These are phyloP conservation scores for Drosophila melanogaster DNA, from an alignment of 1,140 invertebrate genomes.

Conservation along the genomic window Release_6_plus_ISO1_MT NT_033777.3:9920501-9921000, in stretches of 20 bases:
- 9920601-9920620: too few relatives aligned
- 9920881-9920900: conserved; percentile 38
- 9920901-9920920: conserved; percentile 35
- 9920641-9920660: background rate
- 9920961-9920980: conserved; percentile 83
- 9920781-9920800: conserved; percentile 37
- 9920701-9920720: background rate
- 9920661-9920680: background rate
- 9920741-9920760: too few relatives aligned
- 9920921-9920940: conserved; percentile 57
- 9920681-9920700: too few relatives aligned
- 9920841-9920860: conserved; percentile 15
- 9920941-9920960: conserved; percentile 77
- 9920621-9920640: background rate
- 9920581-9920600: background rate
- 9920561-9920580: background rate
- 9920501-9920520: conserved; percentile 13
- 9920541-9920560: background rate
- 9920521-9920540: background rate
- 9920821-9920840: conserved; percentile 25
- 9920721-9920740: too few relatives aligned
- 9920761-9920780: background rate
- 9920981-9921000: conserved; percentile 60
- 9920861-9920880: conserved; percentile 2
- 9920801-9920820: conserved; percentile 26